These are phyloP conservation scores for Orthosia cruda DNA, from an alignment of 2,888 invertebrate genomes.

Conservation along the genomic window DNA sequence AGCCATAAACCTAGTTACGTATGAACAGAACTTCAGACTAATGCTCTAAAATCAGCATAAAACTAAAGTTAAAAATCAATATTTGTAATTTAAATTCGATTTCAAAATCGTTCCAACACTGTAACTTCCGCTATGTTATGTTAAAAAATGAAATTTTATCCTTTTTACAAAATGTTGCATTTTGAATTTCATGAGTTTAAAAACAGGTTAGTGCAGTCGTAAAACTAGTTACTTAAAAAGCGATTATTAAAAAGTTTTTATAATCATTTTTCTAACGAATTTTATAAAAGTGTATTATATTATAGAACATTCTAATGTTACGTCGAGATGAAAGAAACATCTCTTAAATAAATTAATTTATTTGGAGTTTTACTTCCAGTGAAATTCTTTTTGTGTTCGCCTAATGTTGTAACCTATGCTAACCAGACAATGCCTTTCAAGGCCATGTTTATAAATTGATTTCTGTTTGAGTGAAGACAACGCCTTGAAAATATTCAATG, in stretches of 20 bases:
- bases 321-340: conserved; percentile 5
- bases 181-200: conserved; percentile 7
- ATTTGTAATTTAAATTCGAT: conserved; percentile 38
- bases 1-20: conserved; percentile 21
- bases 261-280: background rate
- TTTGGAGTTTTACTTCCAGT: background rate
- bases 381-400: background rate
- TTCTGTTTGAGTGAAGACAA: background rate
- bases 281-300: background rate
- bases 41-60: conserved; percentile 29
- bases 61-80: conserved; percentile 12
- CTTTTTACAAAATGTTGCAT: conserved; percentile 8
- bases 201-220: background rate
- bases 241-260: background rate
- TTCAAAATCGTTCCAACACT: conserved; percentile 17
- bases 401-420: background rate
- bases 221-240: background rate
- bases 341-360: conserved; percentile 2
- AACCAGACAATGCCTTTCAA: conserved; percentile 11
- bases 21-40: conserved; percentile 2
- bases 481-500: background rate
- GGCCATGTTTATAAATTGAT: conserved; percentile 12
- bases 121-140: conserved; percentile 42
- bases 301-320: conserved; percentile 13
- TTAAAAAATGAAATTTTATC: conserved; percentile 10